Evolutionary conservation across 53 echinoderm and acorn worm genomes (phyloP).

Genomic region (Holothuria scabra): DNA sequence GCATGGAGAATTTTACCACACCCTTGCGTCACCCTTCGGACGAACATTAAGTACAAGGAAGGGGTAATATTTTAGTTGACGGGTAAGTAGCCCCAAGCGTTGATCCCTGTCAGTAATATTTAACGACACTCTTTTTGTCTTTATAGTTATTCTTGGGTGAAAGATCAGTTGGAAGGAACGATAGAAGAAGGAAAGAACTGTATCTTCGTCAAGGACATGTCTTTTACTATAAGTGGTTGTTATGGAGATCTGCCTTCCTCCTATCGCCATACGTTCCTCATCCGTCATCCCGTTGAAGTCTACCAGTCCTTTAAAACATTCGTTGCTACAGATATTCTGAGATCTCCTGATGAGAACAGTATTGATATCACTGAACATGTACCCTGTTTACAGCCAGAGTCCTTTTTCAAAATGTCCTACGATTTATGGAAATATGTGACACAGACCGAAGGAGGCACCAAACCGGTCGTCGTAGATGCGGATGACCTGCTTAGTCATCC

Average conservation of each 20-base stretch:
- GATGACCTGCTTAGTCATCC: constrained; percentile 18
- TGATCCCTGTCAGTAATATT: no score
- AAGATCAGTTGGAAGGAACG: neutral
- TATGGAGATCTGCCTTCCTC: neutral
- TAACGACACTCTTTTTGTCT: neutral
- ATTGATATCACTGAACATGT: neutral
- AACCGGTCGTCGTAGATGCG: constrained; percentile 19
- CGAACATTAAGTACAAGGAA: no score
- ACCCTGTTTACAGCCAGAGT: neutral
- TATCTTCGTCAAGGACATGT: constrained; percentile 35
- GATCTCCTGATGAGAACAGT: neutral
- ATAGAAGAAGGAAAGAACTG: neutral
- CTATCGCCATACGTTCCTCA: constrained; percentile 33
- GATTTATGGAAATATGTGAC: constrained; percentile 2
- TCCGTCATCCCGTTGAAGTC: constrained; percentile 16
- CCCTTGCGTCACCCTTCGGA: no score
- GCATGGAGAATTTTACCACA: no score
- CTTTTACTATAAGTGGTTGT: neutral
- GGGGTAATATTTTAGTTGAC: no score
- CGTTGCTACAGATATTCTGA: neutral
- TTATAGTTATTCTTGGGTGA: constrained; percentile 31
- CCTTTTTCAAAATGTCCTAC: constrained; percentile 11
- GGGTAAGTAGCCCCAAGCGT: no score
- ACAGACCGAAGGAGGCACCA: neutral
- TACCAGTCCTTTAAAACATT: constrained; percentile 21